Percentiles rank a stretch among this genome's conserved stretches.
These are phyloP conservation scores for Pollicipes pollicipes DNA, from an alignment of 1,140 invertebrate genomes.

Conservation along the genomic window DNA sequence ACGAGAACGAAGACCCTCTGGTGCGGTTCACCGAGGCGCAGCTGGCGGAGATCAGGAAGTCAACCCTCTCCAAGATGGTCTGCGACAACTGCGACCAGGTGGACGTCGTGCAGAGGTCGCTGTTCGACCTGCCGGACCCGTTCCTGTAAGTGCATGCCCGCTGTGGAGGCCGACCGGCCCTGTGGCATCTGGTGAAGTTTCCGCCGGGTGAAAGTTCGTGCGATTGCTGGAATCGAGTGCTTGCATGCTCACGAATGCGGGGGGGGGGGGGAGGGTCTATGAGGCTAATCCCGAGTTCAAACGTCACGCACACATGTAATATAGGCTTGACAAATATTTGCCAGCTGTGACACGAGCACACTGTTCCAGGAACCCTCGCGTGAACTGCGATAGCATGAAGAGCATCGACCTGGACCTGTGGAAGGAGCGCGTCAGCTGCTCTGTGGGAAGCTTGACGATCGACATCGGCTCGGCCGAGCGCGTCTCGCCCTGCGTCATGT, in stretches of 20 bases:
- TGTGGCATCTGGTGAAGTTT: too few relatives aligned
- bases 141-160: conserved; percentile 31
- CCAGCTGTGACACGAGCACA: neutral
- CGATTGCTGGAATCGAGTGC: too few relatives aligned
- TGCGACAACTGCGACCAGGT: conserved; percentile 86
- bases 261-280: too few relatives aligned
- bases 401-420: conserved; percentile 30
- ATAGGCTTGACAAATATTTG: too few relatives aligned
- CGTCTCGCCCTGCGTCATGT: conserved; percentile 39
- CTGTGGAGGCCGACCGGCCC: neutral
- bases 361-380: conserved; percentile 31
- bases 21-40: conserved; percentile 45
- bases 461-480: conserved; percentile 33
- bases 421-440: conserved; percentile 31
- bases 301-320: too few relatives aligned
- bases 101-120: conserved; percentile 63
- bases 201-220: too few relatives aligned
- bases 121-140: conserved; percentile 59
- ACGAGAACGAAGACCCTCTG: conserved; percentile 35
- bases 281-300: too few relatives aligned
- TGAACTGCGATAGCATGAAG: conserved; percentile 29
- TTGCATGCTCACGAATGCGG: too few relatives aligned
- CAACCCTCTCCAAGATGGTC: conserved; percentile 69
- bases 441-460: conserved; percentile 28
- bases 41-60: conserved; percentile 78